Evolutionary conservation across 2,888 invertebrate species (phyloP), one percentile per base, ranked within the genome.

Genomic region (Achlya flavicornis): DNA sequence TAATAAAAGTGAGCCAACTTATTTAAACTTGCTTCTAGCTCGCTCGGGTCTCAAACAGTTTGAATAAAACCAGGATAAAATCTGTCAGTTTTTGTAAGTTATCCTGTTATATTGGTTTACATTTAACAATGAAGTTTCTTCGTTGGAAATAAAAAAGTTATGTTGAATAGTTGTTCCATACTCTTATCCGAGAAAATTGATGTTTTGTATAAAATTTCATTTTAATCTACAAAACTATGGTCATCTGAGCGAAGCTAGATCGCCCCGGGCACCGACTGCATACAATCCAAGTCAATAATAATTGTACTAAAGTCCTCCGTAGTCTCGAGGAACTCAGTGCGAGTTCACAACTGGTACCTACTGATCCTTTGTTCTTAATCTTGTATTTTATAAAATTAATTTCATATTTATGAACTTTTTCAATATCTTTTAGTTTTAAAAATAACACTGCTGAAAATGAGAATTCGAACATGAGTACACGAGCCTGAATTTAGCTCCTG

Each of bases 1-100:
- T 60, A 60, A 60, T 60, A 41, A 43, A 41, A 60, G 26, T 60
- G 60, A 60, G 60, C 41, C 19, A 16, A 41, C 43, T 60, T 41
- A 19, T 41, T 60, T 60, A 60, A 60, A 60, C 41, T 60, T 60
- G 19, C 41, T 60, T 43, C 41, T 60, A 26, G 41, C 41, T 12
- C 12, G 60, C 60, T 53, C 53, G 53, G 53, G 53, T 53, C 3
- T 10, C 19, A 48, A 48, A 16, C 53, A n/a, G 12, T 26, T 16
- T 26, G 19, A 12, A 38, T 14, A 19, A 60, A 60, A 41, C 4
- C 59, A 19, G 60, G 41, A 60, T 26, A 60, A 43, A 41, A 43
- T 26, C 58, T 14, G 43, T 19, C 60, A 41, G 26, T 41, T 41
- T 19, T 53, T 53, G 19, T 32, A 58, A 58, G 33, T 14, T 53